A percentile compares a stretch with the other conserved stretches of the same genome.
phyloP scores from a whole-genome alignment of 2,888 invertebrate genomes.

The Drosophila parthenogenetica region DNA sequence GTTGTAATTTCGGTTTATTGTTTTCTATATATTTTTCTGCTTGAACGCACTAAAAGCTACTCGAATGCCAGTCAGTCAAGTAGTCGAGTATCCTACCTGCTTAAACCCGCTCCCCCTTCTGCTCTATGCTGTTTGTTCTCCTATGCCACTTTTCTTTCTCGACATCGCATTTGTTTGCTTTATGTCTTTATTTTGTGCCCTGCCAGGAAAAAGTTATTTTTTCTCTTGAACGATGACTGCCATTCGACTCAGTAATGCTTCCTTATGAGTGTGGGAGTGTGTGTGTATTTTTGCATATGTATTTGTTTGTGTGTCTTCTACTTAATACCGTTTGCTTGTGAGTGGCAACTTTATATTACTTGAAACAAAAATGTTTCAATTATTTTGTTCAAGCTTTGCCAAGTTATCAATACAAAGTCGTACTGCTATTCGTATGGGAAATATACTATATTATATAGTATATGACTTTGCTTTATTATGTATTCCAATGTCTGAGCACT shows the following conservation, averaged over 20 bases:
- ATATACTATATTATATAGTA: background rate
- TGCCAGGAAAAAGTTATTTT: constrained; percentile 38
- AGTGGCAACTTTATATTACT: constrained; percentile 52
- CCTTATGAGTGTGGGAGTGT: constrained; percentile 19
- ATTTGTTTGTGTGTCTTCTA: constrained; percentile 44
- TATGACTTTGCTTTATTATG: constrained; percentile 16
- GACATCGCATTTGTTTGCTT: constrained; percentile 74
- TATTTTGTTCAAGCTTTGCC: constrained; percentile 42
- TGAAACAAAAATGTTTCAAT: constrained; percentile 66
- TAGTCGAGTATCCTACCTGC: constrained; percentile 21
- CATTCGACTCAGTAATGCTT: constrained; percentile 46
- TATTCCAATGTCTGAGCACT: constrained; percentile 38
- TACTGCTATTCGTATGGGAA: background rate
- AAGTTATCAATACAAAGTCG: constrained; percentile 22
- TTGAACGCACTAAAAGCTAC: constrained; percentile 80
- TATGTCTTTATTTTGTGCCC: constrained; percentile 76
- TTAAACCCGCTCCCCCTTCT: background rate
- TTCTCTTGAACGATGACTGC: constrained; percentile 69
- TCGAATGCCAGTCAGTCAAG: constrained; percentile 71
- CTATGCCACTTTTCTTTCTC: constrained; percentile 21
- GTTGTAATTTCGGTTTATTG: constrained; percentile 78
- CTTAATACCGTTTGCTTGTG: constrained; percentile 40
- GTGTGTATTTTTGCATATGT: constrained; percentile 22
- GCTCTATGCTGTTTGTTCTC: background rate
- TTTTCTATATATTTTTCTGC: constrained; percentile 80